Base-by-base conservation (phyloP, 2,888 invertebrate genomes). In the Dyspetes luteomarginatus region DNA sequence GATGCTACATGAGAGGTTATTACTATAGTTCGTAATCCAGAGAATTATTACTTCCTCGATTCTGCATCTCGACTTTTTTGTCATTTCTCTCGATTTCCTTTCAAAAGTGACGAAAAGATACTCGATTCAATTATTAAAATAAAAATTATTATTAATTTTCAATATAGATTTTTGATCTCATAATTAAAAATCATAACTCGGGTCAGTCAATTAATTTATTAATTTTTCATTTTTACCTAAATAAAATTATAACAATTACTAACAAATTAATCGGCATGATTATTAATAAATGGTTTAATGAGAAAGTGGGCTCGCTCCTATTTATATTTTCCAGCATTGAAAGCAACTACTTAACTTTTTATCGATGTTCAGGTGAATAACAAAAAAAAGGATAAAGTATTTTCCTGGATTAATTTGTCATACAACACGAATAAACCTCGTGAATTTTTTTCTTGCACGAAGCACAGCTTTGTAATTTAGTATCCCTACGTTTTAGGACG, bases 391-490 rank as follows among this genome's bases (percentile, higher is more conserved):
- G 28, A 28, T 12, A 26, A 43, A 43, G 30, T 62, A 28, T 12
- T 84, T 87, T 87, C 86, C 84, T 82, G 81, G 84, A 85, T 88
- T 89, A 90, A 90, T 89, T 90, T 87, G 86, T 87, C 87, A n/a
- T n/a, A n/a, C 85, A 88, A 87, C 86, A 88, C 86, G 87, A 86
- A 85, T 86, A 84, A 87, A 85, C 84, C 84, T 84, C 78, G 15
- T 24, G 15, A 64, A 41, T 79, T 72, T 71, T 55, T 60, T 22
- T 17, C 45, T 22, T n/a, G n/a, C n/a, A n/a, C n/a, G n/a, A n/a
- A n/a, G n/a, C n/a, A 19, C 17, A 67, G 58, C 75, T 67, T 68
- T 52, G 55, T 43, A 43, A 75, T 12, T 9, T 19, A 56, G 17
- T 12, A 60, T 26, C 52, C 30, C 68, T 17, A 43, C 86, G 83